phyloP scores from a whole-genome alignment of 2,797 vertebrate genomes.

The Dendrocincla fuliginosa region DNA sequence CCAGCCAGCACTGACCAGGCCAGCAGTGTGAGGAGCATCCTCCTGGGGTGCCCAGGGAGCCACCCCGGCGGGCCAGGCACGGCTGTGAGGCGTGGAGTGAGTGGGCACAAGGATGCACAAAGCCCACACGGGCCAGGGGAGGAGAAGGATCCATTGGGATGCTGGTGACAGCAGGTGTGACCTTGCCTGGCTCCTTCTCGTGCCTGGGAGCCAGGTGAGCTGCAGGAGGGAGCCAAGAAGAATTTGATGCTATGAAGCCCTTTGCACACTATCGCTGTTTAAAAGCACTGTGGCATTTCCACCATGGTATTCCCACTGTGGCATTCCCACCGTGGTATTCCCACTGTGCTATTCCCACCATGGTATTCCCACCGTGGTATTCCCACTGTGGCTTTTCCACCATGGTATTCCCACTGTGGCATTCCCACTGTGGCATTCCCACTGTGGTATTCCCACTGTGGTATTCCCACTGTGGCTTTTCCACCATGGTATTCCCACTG shows the following conservation, averaged over 20 bases:
- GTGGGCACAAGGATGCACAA: not conserved
- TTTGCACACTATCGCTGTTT: not conserved
- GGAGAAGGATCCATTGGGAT: not conserved
- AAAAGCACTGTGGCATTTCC: not conserved
- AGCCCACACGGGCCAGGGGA: not conserved
- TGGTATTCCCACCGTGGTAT: too few relatives aligned
- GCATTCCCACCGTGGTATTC: not conserved
- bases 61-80: accelerated
- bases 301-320: too few relatives aligned
- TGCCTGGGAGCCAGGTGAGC: not conserved
- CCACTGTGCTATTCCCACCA: too few relatives aligned
- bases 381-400: too few relatives aligned
- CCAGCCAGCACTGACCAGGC: not conserved
- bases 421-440: too few relatives aligned
- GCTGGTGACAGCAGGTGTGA: accelerated
- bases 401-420: too few relatives aligned
- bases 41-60: accelerated
- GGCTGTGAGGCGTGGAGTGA: not conserved
- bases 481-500: too few relatives aligned
- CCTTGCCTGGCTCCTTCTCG: accelerated
- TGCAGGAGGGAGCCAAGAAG: not conserved
- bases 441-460: too few relatives aligned
- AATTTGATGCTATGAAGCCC: not conserved
- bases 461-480: too few relatives aligned
- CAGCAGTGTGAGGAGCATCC: accelerated